Evolutionary conservation across 2,797 vertebrate species (phyloP).

Genomic region (Alca torda): DNA sequence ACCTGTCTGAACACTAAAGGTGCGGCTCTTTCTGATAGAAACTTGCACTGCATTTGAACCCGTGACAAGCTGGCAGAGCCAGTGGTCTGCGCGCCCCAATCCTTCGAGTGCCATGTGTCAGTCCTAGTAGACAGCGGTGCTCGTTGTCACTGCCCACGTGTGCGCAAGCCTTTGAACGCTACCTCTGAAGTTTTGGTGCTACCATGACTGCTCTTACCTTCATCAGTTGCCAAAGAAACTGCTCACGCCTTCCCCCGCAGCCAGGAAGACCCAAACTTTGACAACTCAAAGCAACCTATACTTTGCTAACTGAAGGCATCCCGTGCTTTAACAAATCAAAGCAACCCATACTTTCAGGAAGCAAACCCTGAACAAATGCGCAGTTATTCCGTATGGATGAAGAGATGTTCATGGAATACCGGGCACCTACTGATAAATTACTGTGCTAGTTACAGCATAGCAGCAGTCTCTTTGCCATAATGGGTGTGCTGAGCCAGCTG

Average conservation of each 20-base stretch:
- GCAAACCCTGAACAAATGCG: background rate
- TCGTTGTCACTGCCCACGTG: background rate
- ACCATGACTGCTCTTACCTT: background rate
- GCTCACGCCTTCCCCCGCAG: background rate
- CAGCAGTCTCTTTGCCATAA: background rate
- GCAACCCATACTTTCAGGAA: background rate
- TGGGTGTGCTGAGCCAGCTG: background rate
- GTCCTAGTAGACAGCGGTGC: fast-evolving
- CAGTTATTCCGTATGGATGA: background rate
- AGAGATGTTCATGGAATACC: background rate
- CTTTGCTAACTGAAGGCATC: background rate
- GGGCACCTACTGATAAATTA: background rate
- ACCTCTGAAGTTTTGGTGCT: background rate
- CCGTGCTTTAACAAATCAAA: background rate
- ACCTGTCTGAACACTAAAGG: background rate
- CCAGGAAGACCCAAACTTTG: background rate
- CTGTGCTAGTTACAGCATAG: background rate
- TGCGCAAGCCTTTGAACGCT: background rate
- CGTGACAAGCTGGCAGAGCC: background rate
- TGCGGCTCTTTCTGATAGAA: background rate
- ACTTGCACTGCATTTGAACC: background rate
- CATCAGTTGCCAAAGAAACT: background rate
- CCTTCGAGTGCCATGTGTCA: background rate
- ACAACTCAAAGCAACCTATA: background rate
- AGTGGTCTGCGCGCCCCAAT: background rate